Percentiles rank a stretch among this genome's conserved stretches.
phyloP scores from a whole-genome alignment of 1,140 invertebrate genomes.

The Macrobrachium nipponense region DNA sequence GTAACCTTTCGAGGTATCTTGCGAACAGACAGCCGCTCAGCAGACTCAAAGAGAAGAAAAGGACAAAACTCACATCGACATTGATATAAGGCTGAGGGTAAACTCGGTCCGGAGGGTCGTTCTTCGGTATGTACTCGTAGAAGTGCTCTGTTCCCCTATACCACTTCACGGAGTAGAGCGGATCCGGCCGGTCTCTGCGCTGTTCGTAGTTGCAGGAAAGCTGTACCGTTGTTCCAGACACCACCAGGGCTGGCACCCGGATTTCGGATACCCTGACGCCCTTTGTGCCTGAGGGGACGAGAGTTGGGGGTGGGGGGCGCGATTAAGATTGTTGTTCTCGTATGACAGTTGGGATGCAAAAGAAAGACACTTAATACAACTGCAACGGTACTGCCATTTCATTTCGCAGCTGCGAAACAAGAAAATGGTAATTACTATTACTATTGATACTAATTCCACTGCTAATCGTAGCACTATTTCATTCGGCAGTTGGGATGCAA shows the following conservation, averaged over 20 bases:
- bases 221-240: neutral
- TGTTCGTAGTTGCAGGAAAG: neutral
- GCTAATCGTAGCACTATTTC: no score
- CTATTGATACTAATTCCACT: no score
- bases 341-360: no score
- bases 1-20: no score
- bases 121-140: conserved; percentile 10
- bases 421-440: no score
- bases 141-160: neutral
- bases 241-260: neutral
- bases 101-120: neutral
- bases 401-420: no score
- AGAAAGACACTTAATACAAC: no score
- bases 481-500: no score
- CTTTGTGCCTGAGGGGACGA: neutral
- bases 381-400: no score
- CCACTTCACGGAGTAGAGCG: neutral
- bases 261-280: neutral
- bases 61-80: neutral
- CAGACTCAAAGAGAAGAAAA: no score
- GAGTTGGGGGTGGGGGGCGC: neutral
- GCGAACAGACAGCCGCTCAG: no score
- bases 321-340: no score
- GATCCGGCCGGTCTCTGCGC: neutral
- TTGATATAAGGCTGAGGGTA: neutral